phyloP scores from a whole-genome alignment of 1,140 invertebrate species.

The Antheraea pernyi region DNA sequence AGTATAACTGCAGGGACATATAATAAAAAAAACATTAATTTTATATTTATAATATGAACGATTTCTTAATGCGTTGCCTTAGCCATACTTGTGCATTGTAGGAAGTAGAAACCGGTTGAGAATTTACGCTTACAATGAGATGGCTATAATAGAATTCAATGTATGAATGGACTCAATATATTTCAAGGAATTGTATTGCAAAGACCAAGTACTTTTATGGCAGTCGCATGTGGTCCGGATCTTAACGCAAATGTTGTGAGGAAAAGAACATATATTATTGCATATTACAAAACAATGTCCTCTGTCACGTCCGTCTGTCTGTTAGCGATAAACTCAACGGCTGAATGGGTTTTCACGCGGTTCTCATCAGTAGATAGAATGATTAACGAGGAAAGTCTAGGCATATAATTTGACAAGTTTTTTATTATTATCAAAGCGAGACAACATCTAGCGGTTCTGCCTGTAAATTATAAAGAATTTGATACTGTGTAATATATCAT shows the following conservation, averaged over 20 bases:
- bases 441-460: too few relatives aligned
- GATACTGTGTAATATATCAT: too few relatives aligned
- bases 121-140: neutral
- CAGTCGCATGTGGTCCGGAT: neutral
- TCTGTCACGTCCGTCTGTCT: too few relatives aligned
- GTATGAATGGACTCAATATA: conserved; percentile 4
- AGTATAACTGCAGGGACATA: too few relatives aligned
- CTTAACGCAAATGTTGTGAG: neutral
- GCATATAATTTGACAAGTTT: too few relatives aligned
- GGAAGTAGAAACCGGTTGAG: conserved; percentile 1
- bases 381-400: too few relatives aligned
- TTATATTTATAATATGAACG: neutral
- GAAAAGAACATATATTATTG: neutral
- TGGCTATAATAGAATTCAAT: neutral
- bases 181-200: conserved; percentile 1
- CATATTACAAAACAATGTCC: neutral
- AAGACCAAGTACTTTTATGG: neutral
- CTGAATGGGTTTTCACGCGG: too few relatives aligned
- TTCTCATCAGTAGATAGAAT: too few relatives aligned
- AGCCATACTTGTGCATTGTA: neutral
- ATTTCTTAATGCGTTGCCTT: neutral
- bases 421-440: too few relatives aligned
- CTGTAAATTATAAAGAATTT: too few relatives aligned
- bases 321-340: too few relatives aligned
- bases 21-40: too few relatives aligned